Evolutionary conservation across 2,888 invertebrate genomes (phyloP).

Genomic region (Cactoblastis cactorum): DNA sequence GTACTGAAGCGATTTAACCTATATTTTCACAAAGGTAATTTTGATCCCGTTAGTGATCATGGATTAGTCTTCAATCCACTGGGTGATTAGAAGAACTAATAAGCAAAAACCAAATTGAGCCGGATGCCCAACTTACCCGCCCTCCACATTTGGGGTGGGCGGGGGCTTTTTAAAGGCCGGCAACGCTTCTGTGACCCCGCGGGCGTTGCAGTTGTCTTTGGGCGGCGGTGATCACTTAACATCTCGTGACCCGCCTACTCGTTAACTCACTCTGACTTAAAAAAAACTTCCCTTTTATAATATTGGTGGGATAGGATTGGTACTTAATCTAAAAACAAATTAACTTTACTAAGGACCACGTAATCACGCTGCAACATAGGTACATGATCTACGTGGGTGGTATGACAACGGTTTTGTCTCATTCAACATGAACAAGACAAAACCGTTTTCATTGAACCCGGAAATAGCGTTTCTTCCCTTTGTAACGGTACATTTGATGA

Average conservation of each 20-base stretch:
- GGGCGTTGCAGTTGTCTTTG: too few species aligned
- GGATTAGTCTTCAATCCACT: slow-evolving; percentile 3
- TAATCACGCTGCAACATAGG: background rate
- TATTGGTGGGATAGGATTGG: too few species aligned
- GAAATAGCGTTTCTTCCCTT: slow-evolving; percentile 5
- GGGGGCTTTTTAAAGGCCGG: too few species aligned
- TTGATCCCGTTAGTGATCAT: background rate
- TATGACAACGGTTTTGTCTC: too few species aligned
- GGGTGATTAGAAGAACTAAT: background rate
- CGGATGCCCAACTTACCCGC: background rate
- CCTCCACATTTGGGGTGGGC: too few species aligned
- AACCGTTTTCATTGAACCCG: slow-evolving; percentile 7
- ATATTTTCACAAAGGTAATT: background rate
- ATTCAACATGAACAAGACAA: background rate
- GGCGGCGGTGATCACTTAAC: too few species aligned
- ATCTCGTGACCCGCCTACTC: too few species aligned
- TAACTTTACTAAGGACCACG: background rate
- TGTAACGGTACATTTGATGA: background rate
- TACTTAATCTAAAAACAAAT: background rate
- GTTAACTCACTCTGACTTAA: background rate
- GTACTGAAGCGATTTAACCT: background rate
- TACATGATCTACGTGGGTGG: slow-evolving; percentile 1
- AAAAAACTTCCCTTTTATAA: too few species aligned
- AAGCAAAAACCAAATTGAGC: background rate
- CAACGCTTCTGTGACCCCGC: too few species aligned